Percentiles rank a stretch among this genome's conserved stretches.
Conservation (phyloP, 1,140 invertebrate species). For the Drosophila nikananu region DNA sequence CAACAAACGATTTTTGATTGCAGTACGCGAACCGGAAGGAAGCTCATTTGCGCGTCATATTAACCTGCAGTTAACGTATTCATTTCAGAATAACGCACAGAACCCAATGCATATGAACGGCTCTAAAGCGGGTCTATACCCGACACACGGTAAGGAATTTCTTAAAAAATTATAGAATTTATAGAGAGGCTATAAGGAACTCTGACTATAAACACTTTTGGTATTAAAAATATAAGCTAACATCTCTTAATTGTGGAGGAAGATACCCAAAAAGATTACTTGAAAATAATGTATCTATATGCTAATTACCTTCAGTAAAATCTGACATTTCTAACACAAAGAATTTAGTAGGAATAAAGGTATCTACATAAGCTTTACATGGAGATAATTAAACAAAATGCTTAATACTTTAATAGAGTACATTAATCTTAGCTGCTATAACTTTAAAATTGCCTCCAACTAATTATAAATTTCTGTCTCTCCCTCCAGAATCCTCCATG, state of each 20-base stretch:
- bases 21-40: slow-evolving; percentile 86
- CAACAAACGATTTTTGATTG: slow-evolving; percentile 81
- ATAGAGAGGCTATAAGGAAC: neutral
- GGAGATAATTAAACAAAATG: neutral
- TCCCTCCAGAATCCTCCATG: slow-evolving; percentile 90
- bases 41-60: slow-evolving; percentile 90
- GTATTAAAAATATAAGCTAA: neutral
- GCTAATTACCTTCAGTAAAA: neutral
- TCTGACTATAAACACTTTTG: neutral
- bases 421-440: neutral
- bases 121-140: slow-evolving; percentile 77
- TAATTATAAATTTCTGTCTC: slow-evolving; percentile 16
- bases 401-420: too few relatives aligned
- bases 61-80: slow-evolving; percentile 93
- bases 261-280: too few relatives aligned
- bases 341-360: too few relatives aligned
- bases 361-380: too few relatives aligned
- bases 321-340: too few relatives aligned
- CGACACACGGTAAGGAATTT: slow-evolving; percentile 75
- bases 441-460: neutral
- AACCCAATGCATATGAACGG: slow-evolving; percentile 88
- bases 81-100: slow-evolving; percentile 91
- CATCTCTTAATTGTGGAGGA: too few relatives aligned
- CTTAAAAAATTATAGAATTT: neutral
- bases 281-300: neutral